Evolutionary conservation across 2,113 vertebrate species (phyloP), one percentile per base, ranked within the genome.

Genomic region (Sorex fumeus): DNA sequence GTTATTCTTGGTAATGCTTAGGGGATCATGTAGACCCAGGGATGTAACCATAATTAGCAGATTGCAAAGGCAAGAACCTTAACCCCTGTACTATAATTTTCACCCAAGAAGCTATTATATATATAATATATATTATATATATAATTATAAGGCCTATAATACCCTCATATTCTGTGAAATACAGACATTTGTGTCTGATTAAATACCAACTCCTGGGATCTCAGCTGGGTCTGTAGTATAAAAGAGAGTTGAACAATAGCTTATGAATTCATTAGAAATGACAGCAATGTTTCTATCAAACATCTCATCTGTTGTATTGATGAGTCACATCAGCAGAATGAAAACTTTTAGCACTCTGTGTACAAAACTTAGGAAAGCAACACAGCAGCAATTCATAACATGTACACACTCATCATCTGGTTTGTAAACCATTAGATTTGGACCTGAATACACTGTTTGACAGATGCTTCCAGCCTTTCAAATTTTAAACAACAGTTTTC

Each of bases 281-380:
- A 94, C 80, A 93, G 87, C 92, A 85, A 76, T 88, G 88, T 89
- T 93, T 79, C 89, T 71, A 92, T 93, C 87, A 96, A 94, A 92
- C 96, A 93, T 96, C 94, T 92, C 96, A 84, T 96, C 96, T 96
- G 94, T 96, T 97, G 92, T 90, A 95, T 90, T 88, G 91, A 87
- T 93, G 94, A 97, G 50, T 97, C 94, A 81, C 69, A 94, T 86
- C 78, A 96, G 83, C 6, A 96, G 95, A 94, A 95, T 92, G 88
- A 95, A 97, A 97, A 97, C 72, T 96, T 75, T 81, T 91, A 96
- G 75, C 90, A 95, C 66, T 86, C 91, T 94, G 60, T 96, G 89
- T 96, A 36, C 91, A 91, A 93, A 97, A 82, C 78, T 97, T 94
- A 89, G 95, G 84, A 95, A 94, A 95, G 93, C 91, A 92, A 76